Base-by-base conservation (phyloP, 2,113 vertebrate species). In the Myxocyprinus asiaticus region DNA sequence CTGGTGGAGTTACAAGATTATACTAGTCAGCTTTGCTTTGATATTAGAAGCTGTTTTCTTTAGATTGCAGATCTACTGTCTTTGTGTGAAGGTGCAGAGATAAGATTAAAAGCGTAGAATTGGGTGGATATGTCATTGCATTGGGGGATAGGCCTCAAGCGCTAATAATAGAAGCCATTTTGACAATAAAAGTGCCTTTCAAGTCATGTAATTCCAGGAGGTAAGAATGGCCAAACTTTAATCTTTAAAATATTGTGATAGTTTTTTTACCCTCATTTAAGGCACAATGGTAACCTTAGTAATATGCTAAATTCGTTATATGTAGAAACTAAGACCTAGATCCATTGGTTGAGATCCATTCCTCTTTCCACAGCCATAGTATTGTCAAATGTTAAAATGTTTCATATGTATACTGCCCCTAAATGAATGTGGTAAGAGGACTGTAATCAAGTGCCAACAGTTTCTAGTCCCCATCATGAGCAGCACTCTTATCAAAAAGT, bases 1-100 rank as follows among this genome's bases (percentile, higher is more conserved):
- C 90, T 89, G 89, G 87, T 76, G 83, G 87, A 90, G 88, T 91
- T 90, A 91, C 86, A 86, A 91, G 89, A 91, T 92, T 91, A 92
- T 86, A 74, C 67, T 76, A 84, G 85, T 89, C 87, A 88, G 76
- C 76, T 85, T 89, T 86, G 85, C 82, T 90, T 88, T 88, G 87
- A 90, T 90, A 83, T 80, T 81, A 90, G 81, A 69, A 66, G 82
- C 83, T 89, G 90, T 91, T 92, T 85, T 88, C 78, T 78, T 86
- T 82, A 86, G 89, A 94, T 91, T 85, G 88, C 79, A 90, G 86
- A 91, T 90, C 83, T 87, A 85, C 86, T 81, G 77, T 86, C 82
- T 45, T 72, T 84, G 85, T 86, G 83, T 61, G 77, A 82, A 80
- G 76, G 72, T 33, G 79, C 80, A 81, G 82, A 82, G 70, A 76